Conservation (phyloP, 2,113 vertebrate species). For the Cochlearius cochlearius region DNA sequence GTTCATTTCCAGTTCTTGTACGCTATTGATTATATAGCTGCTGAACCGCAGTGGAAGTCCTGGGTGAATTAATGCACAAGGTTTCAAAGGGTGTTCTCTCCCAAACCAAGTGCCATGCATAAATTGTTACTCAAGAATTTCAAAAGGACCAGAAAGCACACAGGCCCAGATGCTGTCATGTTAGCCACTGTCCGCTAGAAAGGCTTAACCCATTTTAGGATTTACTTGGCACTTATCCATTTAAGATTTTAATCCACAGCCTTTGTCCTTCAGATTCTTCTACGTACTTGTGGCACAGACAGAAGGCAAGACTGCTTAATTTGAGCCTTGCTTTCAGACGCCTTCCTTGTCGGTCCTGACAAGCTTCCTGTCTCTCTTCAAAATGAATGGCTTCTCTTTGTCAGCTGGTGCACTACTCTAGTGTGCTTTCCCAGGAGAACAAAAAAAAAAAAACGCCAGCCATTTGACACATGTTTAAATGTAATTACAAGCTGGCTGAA, state of each 20-base stretch:
- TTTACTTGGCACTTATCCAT: neutral
- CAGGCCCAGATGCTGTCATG: neutral
- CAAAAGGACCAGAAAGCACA: neutral
- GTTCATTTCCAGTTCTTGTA: neutral
- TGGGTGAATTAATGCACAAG: neutral
- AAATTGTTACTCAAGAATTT: neutral
- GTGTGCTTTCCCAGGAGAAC: neutral
- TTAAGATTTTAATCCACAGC: slow-evolving; percentile 6
- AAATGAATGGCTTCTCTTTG: neutral
- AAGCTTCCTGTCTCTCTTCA: neutral
- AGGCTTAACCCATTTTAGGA: neutral
- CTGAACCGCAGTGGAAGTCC: neutral
- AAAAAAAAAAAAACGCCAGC: neutral
- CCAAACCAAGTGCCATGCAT: neutral
- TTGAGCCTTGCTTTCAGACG: neutral
- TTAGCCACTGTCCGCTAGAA: neutral
- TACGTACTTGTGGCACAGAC: neutral
- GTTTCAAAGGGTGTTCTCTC: neutral
- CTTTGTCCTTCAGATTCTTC: neutral
- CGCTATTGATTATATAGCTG: neutral
- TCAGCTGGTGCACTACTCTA: neutral
- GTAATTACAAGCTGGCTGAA: neutral
- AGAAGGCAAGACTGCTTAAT: neutral
- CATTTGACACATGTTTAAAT: neutral
- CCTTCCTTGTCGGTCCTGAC: neutral